These are phyloP conservation scores for Gambusia yucatana DNA, from an alignment of 2,797 vertebrate genomes.

Conservation along the genomic window DNA sequence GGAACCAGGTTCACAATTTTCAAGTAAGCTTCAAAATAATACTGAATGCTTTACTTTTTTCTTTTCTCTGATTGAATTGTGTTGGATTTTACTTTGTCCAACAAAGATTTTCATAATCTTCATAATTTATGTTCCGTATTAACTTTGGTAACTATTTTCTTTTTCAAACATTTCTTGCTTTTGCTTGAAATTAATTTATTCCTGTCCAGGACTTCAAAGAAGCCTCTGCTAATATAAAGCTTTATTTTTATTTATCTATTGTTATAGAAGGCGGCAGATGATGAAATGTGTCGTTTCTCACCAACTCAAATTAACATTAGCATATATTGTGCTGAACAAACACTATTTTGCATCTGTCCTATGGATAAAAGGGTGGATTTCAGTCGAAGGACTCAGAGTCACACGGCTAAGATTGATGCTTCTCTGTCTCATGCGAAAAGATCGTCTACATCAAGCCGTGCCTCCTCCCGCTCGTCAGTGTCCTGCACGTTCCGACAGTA, in stretches of 20 bases:
- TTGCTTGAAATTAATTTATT: not conserved
- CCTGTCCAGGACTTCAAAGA: not conserved
- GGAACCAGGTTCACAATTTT: too few species aligned
- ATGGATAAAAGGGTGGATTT: slow-evolving; percentile 47
- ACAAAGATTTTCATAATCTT: not conserved
- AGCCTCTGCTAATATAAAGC: not conserved
- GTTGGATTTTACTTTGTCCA: not conserved
- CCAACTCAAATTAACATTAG: slow-evolving; percentile 29
- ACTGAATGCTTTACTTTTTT: not conserved
- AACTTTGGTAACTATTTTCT: not conserved
- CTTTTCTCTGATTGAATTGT: not conserved
- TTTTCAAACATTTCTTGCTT: not conserved
- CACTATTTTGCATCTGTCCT: slow-evolving; percentile 34
- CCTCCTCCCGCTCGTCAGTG: slow-evolving; percentile 39
- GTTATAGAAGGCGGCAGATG: slow-evolving; percentile 34
- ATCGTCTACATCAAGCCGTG: slow-evolving; percentile 64
- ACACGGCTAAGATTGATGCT: slow-evolving; percentile 74
- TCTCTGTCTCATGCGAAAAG: slow-evolving; percentile 70
- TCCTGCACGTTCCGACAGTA: slow-evolving; percentile 50
- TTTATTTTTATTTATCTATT: not conserved
- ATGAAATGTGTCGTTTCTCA: slow-evolving; percentile 48
- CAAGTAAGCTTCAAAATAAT: not conserved
- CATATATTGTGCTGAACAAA: slow-evolving; percentile 39
- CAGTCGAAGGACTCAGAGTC: slow-evolving; percentile 40
- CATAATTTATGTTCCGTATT: not conserved